Conservation (phyloP, 2,888 invertebrate genomes). For the Caenorhabditis plicata region DNA sequence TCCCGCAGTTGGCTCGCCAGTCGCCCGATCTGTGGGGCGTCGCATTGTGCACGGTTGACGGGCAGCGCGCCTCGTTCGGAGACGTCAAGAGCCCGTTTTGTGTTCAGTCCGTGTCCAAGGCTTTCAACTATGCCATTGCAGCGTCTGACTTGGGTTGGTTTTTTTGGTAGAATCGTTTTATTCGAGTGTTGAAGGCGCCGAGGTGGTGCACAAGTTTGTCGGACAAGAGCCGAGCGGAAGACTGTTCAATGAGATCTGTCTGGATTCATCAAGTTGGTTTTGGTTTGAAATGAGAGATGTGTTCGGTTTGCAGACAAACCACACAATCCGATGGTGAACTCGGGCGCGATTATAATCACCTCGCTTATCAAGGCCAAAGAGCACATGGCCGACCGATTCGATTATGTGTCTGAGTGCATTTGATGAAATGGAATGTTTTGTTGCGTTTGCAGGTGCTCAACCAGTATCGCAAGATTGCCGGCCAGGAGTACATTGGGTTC, state of each 20-base stretch:
- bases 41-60: conserved; percentile 86
- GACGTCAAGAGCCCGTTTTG: conserved; percentile 89
- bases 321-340: conserved; percentile 98
- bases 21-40: conserved; percentile 77
- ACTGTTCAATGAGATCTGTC: conserved; percentile 54
- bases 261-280: conserved; percentile 42
- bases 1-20: conserved; percentile 85
- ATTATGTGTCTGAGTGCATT: conserved; percentile 50
- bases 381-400: conserved; percentile 68
- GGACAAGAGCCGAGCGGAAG: conserved; percentile 57
- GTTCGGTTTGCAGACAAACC: conserved; percentile 79
- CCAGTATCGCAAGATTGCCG: conserved; percentile 73
- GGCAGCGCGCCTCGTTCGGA: conserved; percentile 70
- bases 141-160: conserved; percentile 55
- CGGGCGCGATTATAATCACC: conserved; percentile 89
- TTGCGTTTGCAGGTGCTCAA: conserved; percentile 42
- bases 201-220: conserved; percentile 42
- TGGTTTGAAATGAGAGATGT: neutral
- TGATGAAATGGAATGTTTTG: conserved; percentile 2
- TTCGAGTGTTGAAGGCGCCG: no score
- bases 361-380: conserved; percentile 72
- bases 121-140: conserved; percentile 55
- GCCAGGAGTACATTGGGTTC: conserved; percentile 82
- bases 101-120: conserved; percentile 80
- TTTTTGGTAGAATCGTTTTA: no score